A percentile compares a stretch with the other conserved stretches of the same genome.
phyloP scores from a whole-genome alignment of 2,888 invertebrate genomes.

The Tachina grossa region DNA sequence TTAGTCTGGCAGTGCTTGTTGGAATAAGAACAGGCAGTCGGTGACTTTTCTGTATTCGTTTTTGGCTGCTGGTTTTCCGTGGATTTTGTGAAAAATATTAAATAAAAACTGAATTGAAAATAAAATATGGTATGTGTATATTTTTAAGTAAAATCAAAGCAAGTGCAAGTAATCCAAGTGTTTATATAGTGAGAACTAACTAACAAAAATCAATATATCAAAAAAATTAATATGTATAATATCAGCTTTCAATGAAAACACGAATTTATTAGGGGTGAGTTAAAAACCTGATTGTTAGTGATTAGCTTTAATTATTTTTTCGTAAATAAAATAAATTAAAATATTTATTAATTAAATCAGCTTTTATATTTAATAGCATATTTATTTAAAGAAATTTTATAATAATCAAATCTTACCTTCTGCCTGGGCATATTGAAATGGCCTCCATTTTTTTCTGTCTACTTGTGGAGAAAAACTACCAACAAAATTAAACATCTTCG shows the following conservation, averaged over 20 bases:
- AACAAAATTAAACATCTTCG: neutral
- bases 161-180: neutral
- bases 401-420: neutral
- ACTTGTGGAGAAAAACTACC: neutral
- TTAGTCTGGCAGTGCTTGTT: conserved; percentile 36
- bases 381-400: neutral
- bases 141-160: conserved; percentile 4
- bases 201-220: neutral
- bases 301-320: neutral
- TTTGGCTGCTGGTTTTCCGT: neutral
- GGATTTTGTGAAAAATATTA: conserved; percentile 20
- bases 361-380: too few species aligned
- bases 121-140: neutral
- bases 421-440: neutral
- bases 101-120: neutral
- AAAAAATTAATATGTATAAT: neutral
- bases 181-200: neutral
- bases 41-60: conserved; percentile 34
- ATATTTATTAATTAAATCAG: too few species aligned
- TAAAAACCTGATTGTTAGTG: neutral
- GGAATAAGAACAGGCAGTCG: conserved; percentile 31
- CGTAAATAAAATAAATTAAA: neutral
- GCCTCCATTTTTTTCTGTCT: neutral
- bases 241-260: conserved; percentile 7
- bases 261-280: conserved; percentile 46